Evolutionary conservation across 92 coral and sea anemone genomes (phyloP).

Genomic region (Zoanthus sansibaricus): DNA sequence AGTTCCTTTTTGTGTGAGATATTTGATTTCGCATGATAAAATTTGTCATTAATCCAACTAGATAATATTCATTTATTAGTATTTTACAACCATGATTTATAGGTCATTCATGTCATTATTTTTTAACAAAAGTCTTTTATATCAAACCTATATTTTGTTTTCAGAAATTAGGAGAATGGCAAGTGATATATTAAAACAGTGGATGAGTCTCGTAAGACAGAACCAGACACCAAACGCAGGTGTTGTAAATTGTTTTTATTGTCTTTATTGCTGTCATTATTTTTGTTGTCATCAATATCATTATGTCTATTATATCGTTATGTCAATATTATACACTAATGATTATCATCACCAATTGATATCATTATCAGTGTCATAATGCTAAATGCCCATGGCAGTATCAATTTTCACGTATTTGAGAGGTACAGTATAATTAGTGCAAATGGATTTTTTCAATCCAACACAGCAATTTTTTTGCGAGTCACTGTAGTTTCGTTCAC

Average conservation of each 20-base stretch:
- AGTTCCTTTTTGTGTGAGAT: not conserved
- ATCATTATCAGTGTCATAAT: not conserved
- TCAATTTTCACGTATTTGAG: not conserved
- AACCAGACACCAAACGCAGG: slow-evolving; percentile 62
- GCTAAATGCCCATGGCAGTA: not conserved
- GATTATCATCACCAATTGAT: not conserved
- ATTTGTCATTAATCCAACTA: no score
- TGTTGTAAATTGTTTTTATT: not conserved
- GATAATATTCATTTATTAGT: no score
- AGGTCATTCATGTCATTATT: no score
- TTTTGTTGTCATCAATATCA: not conserved
- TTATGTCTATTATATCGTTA: no score
- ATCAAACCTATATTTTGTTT: not conserved
- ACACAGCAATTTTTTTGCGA: no score
- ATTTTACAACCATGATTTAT: not conserved
- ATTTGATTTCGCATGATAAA: not conserved
- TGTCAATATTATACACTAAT: not conserved
- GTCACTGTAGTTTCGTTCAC: no score
- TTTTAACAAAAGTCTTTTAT: not conserved
- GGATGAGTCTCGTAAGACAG: slow-evolving; percentile 90
- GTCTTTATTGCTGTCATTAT: not conserved
- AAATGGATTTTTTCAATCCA: no score
- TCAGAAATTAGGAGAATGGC: slow-evolving; percentile 88
- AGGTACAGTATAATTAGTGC: no score
- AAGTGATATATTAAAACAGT: slow-evolving; percentile 76